Evolutionary conservation across 2,888 invertebrate genomes (phyloP), one percentile per base, ranked within the genome.

Genomic region (Thera britannica): DNA sequence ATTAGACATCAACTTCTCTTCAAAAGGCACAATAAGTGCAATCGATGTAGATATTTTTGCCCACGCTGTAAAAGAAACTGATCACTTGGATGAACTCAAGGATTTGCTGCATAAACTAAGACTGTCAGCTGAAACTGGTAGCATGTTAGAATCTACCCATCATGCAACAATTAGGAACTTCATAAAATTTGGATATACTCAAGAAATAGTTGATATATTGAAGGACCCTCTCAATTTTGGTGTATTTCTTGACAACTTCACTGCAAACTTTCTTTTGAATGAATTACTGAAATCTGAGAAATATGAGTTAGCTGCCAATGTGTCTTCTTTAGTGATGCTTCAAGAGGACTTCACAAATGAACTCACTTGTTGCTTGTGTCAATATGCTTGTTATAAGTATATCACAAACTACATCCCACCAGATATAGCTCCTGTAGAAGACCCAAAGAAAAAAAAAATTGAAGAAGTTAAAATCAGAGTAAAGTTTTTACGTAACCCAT

Each of bases 221-320:
- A 95, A 96, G 80, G 97, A 98, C 84, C 96, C 97, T 64, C 85
- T 97, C 12, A 96, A 97, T 81, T 99, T 97, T 93, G 99, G 99
- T 1, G 89, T 99, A 46, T 99, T 99, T 83, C 95, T 98, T n/a
- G 98, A 99, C 89, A 88, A 95, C 70, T 97, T 96, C 76, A 94
- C 95, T 44, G 96, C 96, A 7, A 98, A 97, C 86, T 92, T 98
- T 61, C 88, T 98, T 49, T 93, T 99, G 90, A 96, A 99, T 83
- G 94, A 95, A 65, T 96, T 97, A 78, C 89, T 99, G 65, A 95
- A 96, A 79, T 89, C 94, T 46, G 90, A 96, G 65, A 95, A 97
- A 81, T 96, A 92, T 83, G 92, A 93, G 54, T 93, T 94, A 68
- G 99, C 98, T 12, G 96, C 97, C 0, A 95, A 96, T 85, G 93